Evolutionary conservation across 2,888 invertebrate genomes (phyloP).

Genomic region (Brachyopa scutellaris): DNA sequence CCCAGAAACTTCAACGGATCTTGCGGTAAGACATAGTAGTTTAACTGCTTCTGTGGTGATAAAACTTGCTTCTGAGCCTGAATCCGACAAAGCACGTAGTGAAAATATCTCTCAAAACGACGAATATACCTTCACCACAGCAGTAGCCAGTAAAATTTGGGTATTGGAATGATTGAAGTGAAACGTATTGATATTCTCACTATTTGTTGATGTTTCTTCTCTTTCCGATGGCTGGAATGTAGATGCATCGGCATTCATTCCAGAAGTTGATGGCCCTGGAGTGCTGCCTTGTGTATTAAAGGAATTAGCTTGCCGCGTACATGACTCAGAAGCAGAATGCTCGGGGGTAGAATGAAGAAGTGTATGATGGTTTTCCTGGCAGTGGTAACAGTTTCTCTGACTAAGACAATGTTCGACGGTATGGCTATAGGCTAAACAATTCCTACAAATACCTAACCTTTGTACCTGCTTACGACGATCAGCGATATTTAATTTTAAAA

Average conservation of each 20-base stretch:
- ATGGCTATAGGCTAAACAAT: not conserved
- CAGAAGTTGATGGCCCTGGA: not conserved
- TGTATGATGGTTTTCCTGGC: not conserved
- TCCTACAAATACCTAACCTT: not conserved
- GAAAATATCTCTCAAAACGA: not conserved
- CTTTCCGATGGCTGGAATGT: not conserved
- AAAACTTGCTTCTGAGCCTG: slow-evolving; percentile 3
- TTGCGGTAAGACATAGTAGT: too few species aligned
- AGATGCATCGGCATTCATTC: not conserved
- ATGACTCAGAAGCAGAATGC: too few species aligned
- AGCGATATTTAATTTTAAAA: too few species aligned
- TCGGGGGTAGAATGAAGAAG: not conserved
- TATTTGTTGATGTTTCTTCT: not conserved
- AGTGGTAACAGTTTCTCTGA: not conserved
- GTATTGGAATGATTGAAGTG: not conserved
- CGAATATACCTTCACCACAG: not conserved
- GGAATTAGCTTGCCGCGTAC: too few species aligned
- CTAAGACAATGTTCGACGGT: not conserved
- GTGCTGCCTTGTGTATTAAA: slow-evolving; percentile 1
- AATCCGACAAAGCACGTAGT: not conserved
- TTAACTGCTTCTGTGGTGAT: too few species aligned
- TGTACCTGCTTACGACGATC: not conserved
- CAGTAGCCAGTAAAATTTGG: not conserved
- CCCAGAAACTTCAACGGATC: slow-evolving; percentile 16
- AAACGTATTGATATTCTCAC: not conserved